Percentiles rank a stretch among this genome's conserved stretches.
Evolutionary conservation across 2,797 vertebrate species (phyloP).

Genomic region (Characodon lateralis): DNA sequence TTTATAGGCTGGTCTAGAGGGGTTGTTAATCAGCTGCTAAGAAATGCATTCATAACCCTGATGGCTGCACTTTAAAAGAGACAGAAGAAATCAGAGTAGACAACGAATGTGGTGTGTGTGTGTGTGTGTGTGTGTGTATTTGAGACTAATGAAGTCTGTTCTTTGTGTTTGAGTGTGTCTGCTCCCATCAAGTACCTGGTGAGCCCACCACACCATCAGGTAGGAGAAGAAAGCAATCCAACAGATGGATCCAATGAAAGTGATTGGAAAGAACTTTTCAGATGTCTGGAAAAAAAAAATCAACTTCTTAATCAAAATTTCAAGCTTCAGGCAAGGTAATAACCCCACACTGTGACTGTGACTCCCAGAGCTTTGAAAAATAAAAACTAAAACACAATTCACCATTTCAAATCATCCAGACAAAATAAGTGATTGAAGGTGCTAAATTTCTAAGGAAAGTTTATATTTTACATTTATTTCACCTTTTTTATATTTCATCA

Average conservation of each 20-base stretch:
- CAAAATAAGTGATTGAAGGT: not conserved
- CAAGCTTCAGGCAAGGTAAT: not conserved
- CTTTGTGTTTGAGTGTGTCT: conserved; percentile 3
- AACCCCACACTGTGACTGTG: not conserved
- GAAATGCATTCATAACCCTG: not conserved
- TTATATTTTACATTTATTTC: too few species aligned
- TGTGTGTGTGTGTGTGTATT: not conserved
- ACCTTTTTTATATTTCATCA: too few species aligned
- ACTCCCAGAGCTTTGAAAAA: not conserved
- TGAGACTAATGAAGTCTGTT: not conserved
- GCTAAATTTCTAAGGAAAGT: too few species aligned
- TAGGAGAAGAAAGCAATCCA: conserved; percentile 98
- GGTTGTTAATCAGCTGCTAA: not conserved
- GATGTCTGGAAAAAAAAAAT: conserved; percentile 81
- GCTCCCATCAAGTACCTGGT: conserved; percentile 87
- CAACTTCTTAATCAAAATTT: conserved; percentile 1
- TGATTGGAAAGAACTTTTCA: conserved; percentile 88
- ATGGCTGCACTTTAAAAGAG: not conserved
- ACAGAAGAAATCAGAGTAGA: not conserved
- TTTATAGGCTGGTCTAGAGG: not conserved
- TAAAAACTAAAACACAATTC: not conserved
- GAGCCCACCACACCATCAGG: conserved; percentile 99
- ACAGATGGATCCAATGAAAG: conserved; percentile 91
- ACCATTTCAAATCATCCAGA: not conserved
- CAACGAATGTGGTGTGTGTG: not conserved